Percentiles rank a stretch among this genome's conserved stretches.
These are phyloP conservation scores for Oxyruncus cristatus DNA, from an alignment of 2,113 vertebrate genomes.

Conservation along the genomic window DNA sequence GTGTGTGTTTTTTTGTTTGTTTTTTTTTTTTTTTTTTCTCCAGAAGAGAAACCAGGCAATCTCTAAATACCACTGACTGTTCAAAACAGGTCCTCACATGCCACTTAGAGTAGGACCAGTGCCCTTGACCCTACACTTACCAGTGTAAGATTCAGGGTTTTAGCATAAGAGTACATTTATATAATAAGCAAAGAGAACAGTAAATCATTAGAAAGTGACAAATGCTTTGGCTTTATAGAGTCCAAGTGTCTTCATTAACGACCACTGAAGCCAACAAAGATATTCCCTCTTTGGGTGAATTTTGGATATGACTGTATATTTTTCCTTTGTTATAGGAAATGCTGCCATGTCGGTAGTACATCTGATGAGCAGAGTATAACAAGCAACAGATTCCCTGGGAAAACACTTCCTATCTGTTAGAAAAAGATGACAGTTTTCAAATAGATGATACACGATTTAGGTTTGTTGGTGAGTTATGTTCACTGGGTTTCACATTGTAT, in stretches of 20 bases:
- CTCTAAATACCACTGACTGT: neutral
- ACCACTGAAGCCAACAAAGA: neutral
- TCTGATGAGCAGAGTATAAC: neutral
- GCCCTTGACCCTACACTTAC: neutral
- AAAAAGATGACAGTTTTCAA: neutral
- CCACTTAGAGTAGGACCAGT: neutral
- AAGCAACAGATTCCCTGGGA: neutral
- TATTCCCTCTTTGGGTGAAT: neutral
- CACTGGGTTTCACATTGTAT: neutral
- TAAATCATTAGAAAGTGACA: neutral
- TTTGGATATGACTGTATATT: neutral
- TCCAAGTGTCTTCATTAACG: neutral
- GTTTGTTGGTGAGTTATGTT: neutral
- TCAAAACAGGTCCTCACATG: neutral
- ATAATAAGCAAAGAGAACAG: neutral
- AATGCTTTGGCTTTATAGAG: neutral
- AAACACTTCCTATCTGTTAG: neutral
- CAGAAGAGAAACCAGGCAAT: neutral
- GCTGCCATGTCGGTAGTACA: neutral
- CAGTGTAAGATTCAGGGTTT: neutral
- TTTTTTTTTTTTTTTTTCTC: neutral
- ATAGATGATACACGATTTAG: neutral
- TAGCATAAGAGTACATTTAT: neutral
- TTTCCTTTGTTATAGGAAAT: neutral
- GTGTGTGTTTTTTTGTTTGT: too few relatives aligned